These are phyloP conservation scores for Yponomeuta evonymella DNA, from an alignment of 2,888 invertebrate species.

Conservation along the genomic window DNA sequence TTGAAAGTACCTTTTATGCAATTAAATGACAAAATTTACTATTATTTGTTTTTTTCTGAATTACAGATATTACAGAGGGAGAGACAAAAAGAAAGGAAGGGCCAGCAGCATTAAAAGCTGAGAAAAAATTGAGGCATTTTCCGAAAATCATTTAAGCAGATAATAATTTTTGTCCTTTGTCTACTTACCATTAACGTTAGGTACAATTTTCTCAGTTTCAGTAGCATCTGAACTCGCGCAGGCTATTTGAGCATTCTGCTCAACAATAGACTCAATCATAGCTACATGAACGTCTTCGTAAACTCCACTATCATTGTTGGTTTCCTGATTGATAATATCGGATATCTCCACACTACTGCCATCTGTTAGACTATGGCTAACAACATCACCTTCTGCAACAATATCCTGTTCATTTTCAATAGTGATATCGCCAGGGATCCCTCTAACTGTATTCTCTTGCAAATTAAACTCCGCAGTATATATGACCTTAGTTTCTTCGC, in stretches of 20 bases:
- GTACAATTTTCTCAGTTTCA: not conserved
- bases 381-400: conserved; percentile 56
- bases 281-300: conserved; percentile 32
- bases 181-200: not conserved
- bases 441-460: conserved; percentile 45
- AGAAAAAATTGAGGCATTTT: no score
- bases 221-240: not conserved
- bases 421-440: conserved; percentile 32
- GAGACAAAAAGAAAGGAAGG: not conserved
- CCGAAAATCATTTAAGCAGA: no score
- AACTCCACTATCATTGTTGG: conserved; percentile 26
- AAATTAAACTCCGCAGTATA: conserved; percentile 68
- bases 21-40: no score
- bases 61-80: not conserved
- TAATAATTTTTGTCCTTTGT: not conserved
- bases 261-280: not conserved
- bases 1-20: no score
- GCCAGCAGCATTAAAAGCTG: no score
- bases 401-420: conserved; percentile 48
- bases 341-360: conserved; percentile 32
- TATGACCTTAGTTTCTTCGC: conserved; percentile 70
- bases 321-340: conserved; percentile 38
- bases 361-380: conserved; percentile 49
- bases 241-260: not conserved
- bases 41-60: not conserved